Evolutionary conservation across 2,888 invertebrate species (phyloP), one percentile per base, ranked within the genome.

Genomic region (Ormyrus nitidulus): DNA sequence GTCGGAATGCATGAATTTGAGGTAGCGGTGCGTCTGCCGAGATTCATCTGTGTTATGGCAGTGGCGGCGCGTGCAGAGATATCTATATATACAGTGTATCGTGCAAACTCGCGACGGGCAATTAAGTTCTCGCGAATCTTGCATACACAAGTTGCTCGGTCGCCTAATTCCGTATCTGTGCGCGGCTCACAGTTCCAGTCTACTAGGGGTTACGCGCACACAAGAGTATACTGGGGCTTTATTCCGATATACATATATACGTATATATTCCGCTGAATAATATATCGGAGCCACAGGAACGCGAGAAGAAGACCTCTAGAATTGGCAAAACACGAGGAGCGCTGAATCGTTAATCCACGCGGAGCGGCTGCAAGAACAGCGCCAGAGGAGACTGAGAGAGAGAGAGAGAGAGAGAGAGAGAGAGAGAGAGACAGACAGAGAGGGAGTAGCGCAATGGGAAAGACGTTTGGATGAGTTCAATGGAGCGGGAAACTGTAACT

Each of bases 401-500:
- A n/a, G 13, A 9, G 7, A 10, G 8, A 54, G 70, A 49, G n/a
- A 10, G n/a, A 59, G 59, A n/a, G 44, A 44, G 51, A 10, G 61
- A 13, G 13, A 70, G 11, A 48, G 0, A n/a, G n/a, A n/a, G n/a
- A n/a, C n/a, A n/a, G n/a, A n/a, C n/a, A 3, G 51, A 13, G 48
- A 54, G 53, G 65, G 64, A 34, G 72, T 44, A 66, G 66, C 61
- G 48, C 62, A 73, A 73, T 73, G 71, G 65, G 65, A 77, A 77
- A 77, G 77, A 82, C 81, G 68, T 76, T 71, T 61, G 76, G 76
- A 81, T 72, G 74, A 81, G 79, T 78, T 81, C 78, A 83, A 80
- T 81, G 81, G 78, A 77, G 80, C 83, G 79, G 56, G 80, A 76
- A 80, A 83, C 80, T 78, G 83, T 75, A 72, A 80, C 76, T 81